phyloP scores from a whole-genome alignment of 2,888 invertebrate genomes.

The Noctua janthe region DNA sequence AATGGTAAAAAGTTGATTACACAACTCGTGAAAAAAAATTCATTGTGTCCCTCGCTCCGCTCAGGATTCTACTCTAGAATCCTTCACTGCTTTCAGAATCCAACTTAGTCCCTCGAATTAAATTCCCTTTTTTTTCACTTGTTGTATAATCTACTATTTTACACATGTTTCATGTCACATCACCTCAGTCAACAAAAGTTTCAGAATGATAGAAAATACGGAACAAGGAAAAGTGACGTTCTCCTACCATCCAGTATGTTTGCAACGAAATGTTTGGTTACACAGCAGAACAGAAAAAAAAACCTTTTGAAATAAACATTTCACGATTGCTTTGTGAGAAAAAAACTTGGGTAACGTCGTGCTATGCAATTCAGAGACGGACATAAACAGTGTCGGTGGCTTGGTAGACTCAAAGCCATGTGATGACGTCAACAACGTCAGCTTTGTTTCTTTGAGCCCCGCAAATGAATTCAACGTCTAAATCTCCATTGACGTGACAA shows the following conservation, averaged over 20 bases:
- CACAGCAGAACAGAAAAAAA: constrained; percentile 42
- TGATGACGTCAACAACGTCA: constrained; percentile 49
- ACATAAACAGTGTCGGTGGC: constrained; percentile 58
- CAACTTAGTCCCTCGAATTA: too few relatives aligned
- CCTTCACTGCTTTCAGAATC: too few relatives aligned
- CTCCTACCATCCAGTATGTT: constrained; percentile 44
- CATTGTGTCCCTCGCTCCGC: too few relatives aligned
- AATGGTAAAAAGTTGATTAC: too few relatives aligned
- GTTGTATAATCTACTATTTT: neutral
- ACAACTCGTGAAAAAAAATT: too few relatives aligned
- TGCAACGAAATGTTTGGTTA: constrained; percentile 53
- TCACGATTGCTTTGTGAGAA: constrained; percentile 59
- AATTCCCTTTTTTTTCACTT: too few relatives aligned
- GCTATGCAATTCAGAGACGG: constrained; percentile 61
- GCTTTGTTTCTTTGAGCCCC: constrained; percentile 71
- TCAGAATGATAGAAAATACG: constrained; percentile 22
- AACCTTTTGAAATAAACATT: constrained; percentile 60
- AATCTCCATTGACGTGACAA: constrained; percentile 63
- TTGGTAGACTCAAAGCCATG: constrained; percentile 62
- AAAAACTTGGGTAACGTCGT: constrained; percentile 54
- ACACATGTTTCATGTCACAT: constrained; percentile 4
- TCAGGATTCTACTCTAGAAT: too few relatives aligned
- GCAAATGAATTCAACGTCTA: constrained; percentile 71
- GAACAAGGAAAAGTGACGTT: constrained; percentile 48
- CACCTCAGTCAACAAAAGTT: constrained; percentile 29